Conservation (phyloP, 2,113 vertebrate species). For the Leucopternis melanops region DNA sequence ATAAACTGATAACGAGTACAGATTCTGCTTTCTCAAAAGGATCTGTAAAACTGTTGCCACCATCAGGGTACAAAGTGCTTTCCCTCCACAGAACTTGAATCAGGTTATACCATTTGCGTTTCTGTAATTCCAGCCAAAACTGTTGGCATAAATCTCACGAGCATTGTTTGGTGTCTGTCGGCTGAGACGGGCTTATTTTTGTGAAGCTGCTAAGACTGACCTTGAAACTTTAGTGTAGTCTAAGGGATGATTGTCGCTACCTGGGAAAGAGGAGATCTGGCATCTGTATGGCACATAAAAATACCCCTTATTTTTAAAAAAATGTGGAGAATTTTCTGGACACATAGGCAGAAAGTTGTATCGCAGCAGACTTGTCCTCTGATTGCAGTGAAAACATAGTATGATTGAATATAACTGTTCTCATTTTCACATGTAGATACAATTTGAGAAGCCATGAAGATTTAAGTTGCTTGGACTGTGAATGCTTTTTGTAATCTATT, state of each 20-base stretch:
- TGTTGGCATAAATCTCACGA: background rate
- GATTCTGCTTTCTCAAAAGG: background rate
- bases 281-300: background rate
- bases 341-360: background rate
- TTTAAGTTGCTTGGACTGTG: background rate
- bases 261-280: background rate
- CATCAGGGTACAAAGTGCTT: background rate
- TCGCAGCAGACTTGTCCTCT: background rate
- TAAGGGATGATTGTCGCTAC: background rate
- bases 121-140: background rate
- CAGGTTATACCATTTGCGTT: background rate
- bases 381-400: background rate
- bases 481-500: background rate
- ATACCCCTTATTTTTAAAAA: background rate
- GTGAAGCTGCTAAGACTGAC: background rate
- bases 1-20: background rate
- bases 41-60: background rate
- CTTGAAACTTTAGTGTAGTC: background rate
- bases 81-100: background rate
- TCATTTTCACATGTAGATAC: background rate
- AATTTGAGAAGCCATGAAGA: background rate
- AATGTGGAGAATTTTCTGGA: background rate
- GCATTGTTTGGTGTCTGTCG: background rate
- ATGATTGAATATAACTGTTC: background rate
- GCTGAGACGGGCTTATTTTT: background rate